Base-by-base conservation (phyloP, 2,888 invertebrate genomes). In the Xanthorhoe spadicearia region DNA sequence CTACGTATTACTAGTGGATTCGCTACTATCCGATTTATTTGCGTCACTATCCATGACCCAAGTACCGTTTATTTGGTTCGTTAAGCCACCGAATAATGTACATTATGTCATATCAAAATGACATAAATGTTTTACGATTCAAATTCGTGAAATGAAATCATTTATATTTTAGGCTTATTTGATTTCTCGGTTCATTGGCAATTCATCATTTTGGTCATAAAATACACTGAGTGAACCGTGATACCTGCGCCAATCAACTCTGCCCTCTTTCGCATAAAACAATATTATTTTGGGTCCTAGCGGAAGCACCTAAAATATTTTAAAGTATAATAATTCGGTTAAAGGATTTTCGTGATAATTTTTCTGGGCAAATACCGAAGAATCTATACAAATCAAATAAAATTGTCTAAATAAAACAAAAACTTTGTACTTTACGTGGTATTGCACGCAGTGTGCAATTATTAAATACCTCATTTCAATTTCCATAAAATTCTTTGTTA, bases 231-330 rank as follows among this genome's bases (percentile, higher is more conserved):
- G 17, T 49, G n/a, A 32, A 18, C 19, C 19, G 10, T 13, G 58
- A 18, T 52, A 10, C 56, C 65, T 17, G 18, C 50, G 49, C 62
- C 51, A 62, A 62, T 62, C 54, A 62, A 55, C 28, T 50, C 15
- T 38, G 35, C 49, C 62, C 61, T 66, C 61, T 57, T 61, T 61
- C 17, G 43, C 49, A 18, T 52, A 17, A 52, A 63, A 57, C 46
- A 63, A 52, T 57, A 48, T 52, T 52, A 57, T 63, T 55, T 46
- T 19, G 57, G 57, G 62, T 28, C 15, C 51, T 28, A 32, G 23
- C 28, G 15, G 56, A 32, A 32, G 32, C 32, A 32, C 32, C 6
- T 7, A 4, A 4, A 32, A 32, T 32, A 32, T 32, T 32, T 32
- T 32, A 4, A 32, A 32, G 32, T 0, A 7, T 7, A 32, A 32